Base-by-base conservation (phyloP, 30 jellyfish, hydroid and myxozoan species). In the Pseudorhiza aurosa region DNA sequence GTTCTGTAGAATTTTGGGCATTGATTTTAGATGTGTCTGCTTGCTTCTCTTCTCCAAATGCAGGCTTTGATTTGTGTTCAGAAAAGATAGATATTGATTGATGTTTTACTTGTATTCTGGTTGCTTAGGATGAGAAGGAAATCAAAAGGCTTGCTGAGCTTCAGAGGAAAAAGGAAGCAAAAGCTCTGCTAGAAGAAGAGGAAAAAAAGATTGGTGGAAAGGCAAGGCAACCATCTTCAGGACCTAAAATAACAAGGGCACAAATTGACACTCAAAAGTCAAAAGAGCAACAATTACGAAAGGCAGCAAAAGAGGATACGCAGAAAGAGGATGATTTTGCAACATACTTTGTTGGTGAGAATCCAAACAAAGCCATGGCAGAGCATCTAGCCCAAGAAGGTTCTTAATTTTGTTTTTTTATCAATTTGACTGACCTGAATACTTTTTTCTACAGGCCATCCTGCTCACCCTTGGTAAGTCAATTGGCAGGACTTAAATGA, bases 321-420 rank as follows among this genome's bases (percentile, higher is more conserved):
- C 74, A 75, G 77, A 80, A 70, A 22, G 81, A 72, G 37, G 72
- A 27, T 22, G 83, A 32, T 31, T 55, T 50, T 19, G 22, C 68
- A 18, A 60, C 67, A 12, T 77, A 49, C 2, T 72, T 90, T 75
- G 77, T 50, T 68, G 96, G 80, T 8, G 97, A 82, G 22, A 90
- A 90, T 58, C 97, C 97, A 15, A 90, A 90, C 46, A 88, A 57
- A 30, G 72, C 68, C 30, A 90, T 90, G 97, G 97, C 96, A 26
- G 83, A 77, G 24, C 33, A 45, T 31, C 30, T 90, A 22, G 96
- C 84, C 15, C 72, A 68, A 4, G 96, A 90, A 83, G 97, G 96
- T 53, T 1, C 5, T 8, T 47, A 9, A 47, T 47, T 47, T 53
- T 19, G 50, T 39, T 39, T 39, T 39, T 39, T 39, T 39, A 5